A percentile compares a stretch with the other conserved stretches of the same genome.
Evolutionary conservation across 2,888 invertebrate genomes (phyloP).

Genomic region (Latheticus oryzae): DNA sequence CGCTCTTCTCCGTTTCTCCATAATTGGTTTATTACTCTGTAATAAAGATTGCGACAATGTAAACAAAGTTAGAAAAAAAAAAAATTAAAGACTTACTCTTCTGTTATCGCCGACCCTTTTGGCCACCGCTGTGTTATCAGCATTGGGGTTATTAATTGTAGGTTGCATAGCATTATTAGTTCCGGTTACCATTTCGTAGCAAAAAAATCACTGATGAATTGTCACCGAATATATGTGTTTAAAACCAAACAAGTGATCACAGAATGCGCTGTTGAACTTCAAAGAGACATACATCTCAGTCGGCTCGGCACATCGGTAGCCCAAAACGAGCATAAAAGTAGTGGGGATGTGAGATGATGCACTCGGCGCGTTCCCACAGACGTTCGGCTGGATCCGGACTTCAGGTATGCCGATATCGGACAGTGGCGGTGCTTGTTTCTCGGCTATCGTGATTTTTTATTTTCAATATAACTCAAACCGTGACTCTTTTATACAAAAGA

Average conservation of each 20-base stretch:
- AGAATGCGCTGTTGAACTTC: conserved; percentile 24
- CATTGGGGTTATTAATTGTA: conserved; percentile 39
- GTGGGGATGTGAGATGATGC: conserved; percentile 49
- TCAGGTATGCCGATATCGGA: conserved; percentile 39
- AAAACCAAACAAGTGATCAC: too few species aligned
- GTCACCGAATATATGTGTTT: conserved; percentile 1
- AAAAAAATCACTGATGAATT: conserved; percentile 11
- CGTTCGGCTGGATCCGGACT: conserved; percentile 50
- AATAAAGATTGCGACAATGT: conserved; percentile 59
- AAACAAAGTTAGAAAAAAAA: conserved; percentile 19
- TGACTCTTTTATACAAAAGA: too few species aligned
- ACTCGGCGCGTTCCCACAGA: conserved; percentile 59
- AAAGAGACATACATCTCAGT: conserved; percentile 31
- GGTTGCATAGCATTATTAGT: too few species aligned
- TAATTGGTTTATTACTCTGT: conserved; percentile 92
- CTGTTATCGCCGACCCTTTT: conserved; percentile 56
- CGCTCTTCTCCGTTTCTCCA: conserved; percentile 91
- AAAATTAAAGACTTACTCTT: conserved; percentile 54
- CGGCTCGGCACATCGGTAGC: too few species aligned
- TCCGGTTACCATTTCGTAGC: conserved; percentile 41
- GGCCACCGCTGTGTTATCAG: conserved; percentile 31
- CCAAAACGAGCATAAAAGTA: conserved; percentile 36
- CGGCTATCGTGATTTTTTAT: too few species aligned
- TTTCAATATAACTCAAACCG: too few species aligned
- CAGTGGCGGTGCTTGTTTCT: conserved; percentile 39